Base-by-base conservation (phyloP, 23 tunicate genomes). In the Phallusia fumigata region DNA sequence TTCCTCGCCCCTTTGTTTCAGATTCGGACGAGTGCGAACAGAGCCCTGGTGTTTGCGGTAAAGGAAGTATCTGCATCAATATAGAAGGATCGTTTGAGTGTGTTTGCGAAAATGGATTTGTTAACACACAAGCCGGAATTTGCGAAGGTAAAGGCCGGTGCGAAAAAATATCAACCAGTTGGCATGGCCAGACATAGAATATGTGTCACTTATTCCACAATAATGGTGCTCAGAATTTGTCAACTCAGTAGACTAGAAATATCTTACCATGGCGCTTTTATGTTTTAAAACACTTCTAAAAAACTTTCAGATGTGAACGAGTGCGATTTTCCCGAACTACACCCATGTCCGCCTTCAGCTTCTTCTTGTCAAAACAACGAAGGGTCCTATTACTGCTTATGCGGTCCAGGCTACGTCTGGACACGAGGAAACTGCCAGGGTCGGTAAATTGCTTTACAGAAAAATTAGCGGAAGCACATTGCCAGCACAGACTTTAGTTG, bases 31-130 rank as follows among this genome's bases (percentile, higher is more conserved):
- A 91, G 65, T 91, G 96, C 73, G 35, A 24, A 47, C 75, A 77
- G 75, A 84, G 83, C 33, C 69, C 79, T 8, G 88, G 79, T 74
- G 87, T 88, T 32, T 92, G 92, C 44, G 97, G 97, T 31, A 93
- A 76, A 22, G 97, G 90, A n/a, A 88, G 92, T 11, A 33, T n/a
- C 22, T 92, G 97, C 76, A 35, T 65, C 36, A 92, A 92, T 33
- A 28, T 80, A 15, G 85, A 88, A 35, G 97, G 97, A 58, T 45
- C 84, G 32, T 92, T 88, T 87, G 86, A 76, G 77, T 92, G 97
- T 69, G 76, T 84, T 28, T 92, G 97, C 52, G 74, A 84, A 11
- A 58, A 88, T 24, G 97, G 97, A 2, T 92, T 74, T 69, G 34
- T 80, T 8, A n/a, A 79, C n/a, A 81, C 91, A 16, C 79, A 36